A percentile compares a stretch with the other conserved stretches of the same genome.
Conservation (phyloP, 2,113 vertebrate species). For the Camelus dromedarius region DNA sequence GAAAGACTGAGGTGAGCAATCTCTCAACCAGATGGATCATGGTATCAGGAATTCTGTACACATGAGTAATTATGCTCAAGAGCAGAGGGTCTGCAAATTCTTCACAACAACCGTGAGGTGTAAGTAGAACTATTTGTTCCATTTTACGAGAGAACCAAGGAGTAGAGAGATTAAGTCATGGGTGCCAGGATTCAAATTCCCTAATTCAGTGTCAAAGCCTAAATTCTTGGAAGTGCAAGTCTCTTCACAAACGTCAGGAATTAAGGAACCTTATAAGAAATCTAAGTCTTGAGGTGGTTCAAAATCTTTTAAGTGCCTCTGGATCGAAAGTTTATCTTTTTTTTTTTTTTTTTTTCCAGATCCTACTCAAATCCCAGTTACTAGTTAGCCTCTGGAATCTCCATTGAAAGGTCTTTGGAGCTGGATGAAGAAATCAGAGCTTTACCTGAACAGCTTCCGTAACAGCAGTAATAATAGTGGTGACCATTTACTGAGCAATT, state of each 20-base stretch:
- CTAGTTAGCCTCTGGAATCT: background rate
- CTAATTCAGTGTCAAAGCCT: background rate
- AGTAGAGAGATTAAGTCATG: background rate
- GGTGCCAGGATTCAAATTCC: background rate
- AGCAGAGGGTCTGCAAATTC: background rate
- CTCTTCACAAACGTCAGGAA: background rate
- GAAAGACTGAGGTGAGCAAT: background rate
- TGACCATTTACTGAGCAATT: background rate
- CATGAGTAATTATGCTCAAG: background rate
- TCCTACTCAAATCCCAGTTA: background rate
- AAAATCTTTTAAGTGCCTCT: background rate
- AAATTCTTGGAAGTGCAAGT: background rate
- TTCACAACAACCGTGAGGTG: background rate
- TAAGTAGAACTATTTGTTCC: background rate
- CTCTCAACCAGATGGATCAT: background rate
- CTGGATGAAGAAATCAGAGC: background rate
- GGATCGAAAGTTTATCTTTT: background rate
- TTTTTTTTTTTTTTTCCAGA: background rate
- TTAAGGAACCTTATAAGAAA: background rate
- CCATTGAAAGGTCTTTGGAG: background rate
- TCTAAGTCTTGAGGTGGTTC: background rate
- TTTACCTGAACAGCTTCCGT: background rate
- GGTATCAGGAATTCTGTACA: background rate
- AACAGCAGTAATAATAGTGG: background rate
- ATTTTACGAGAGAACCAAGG: background rate